Conservation (phyloP, 2,113 vertebrate genomes). For the Malurus alboscapulatus region DNA sequence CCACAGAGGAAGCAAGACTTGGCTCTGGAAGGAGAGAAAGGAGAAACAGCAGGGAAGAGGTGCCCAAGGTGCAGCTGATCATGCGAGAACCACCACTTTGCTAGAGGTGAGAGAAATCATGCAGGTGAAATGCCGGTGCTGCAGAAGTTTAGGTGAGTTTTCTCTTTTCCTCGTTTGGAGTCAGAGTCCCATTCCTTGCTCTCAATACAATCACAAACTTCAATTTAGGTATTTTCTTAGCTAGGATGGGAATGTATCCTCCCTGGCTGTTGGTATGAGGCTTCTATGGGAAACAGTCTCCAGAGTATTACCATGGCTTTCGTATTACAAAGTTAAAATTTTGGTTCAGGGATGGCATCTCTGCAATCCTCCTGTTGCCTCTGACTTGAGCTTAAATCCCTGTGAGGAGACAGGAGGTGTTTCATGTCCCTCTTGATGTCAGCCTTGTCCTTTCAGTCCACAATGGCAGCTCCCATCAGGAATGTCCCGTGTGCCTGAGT, state of each 20-base stretch:
- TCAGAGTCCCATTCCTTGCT: not conserved
- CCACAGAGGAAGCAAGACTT: not conserved
- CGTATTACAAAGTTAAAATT: no score
- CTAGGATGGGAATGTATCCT: not conserved
- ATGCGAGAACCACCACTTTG: not conserved
- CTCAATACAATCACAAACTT: not conserved
- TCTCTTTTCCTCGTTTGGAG: not conserved
- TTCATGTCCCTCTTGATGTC: not conserved
- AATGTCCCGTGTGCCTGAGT: not conserved
- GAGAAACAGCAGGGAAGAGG: not conserved
- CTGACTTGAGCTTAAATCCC: not conserved
- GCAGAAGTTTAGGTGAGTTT: not conserved
- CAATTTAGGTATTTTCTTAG: not conserved
- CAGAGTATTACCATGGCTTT: not conserved
- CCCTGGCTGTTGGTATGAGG: rapidly evolving
- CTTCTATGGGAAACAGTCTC: not conserved
- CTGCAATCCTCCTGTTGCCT: not conserved
- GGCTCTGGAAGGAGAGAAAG: not conserved
- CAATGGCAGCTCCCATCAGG: rapidly evolving
- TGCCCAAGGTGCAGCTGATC: rapidly evolving
- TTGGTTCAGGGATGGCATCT: not conserved
- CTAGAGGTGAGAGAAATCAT: not conserved
- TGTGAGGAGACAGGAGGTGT: not conserved
- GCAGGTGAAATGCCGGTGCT: not conserved
- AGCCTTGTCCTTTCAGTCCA: not conserved